Evolutionary conservation across 2,113 vertebrate species (phyloP).

Genomic region (Channa maculata): DNA sequence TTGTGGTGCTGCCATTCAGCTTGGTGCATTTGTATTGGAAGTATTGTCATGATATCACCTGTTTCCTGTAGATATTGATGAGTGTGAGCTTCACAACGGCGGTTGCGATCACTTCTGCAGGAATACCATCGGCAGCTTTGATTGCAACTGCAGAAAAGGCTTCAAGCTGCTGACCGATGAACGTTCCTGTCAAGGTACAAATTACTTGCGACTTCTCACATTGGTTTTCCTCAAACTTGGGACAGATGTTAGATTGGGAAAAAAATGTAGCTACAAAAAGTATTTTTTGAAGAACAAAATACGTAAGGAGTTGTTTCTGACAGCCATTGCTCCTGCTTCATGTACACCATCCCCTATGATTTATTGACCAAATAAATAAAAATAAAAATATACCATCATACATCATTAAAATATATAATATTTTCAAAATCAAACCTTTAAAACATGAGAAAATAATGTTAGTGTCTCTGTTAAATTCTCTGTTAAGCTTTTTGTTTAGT

Average conservation of each 20-base stretch:
- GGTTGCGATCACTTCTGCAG: conserved; percentile 97
- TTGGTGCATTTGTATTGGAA: not conserved
- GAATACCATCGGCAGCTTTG: conserved; percentile 98
- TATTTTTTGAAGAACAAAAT: too few relatives aligned
- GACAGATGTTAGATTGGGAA: not conserved
- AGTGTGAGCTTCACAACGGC: conserved; percentile 92
- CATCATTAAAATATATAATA: too few relatives aligned
- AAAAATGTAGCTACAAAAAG: not conserved
- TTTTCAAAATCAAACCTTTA: not conserved
- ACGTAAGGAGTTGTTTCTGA: not conserved
- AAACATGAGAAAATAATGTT: not conserved
- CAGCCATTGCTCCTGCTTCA: too few relatives aligned
- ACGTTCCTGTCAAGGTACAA: conserved; percentile 96
- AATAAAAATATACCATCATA: too few relatives aligned
- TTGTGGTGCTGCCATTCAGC: not conserved
- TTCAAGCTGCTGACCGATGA: conserved; percentile 98
- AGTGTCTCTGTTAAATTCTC: too few relatives aligned
- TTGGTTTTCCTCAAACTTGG: not conserved
- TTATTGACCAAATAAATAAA: too few relatives aligned
- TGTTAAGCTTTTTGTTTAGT: too few relatives aligned
- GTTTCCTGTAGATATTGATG: conserved; percentile 90
- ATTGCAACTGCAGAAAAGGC: conserved; percentile 96
- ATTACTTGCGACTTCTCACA: not conserved
- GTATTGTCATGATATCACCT: not conserved
- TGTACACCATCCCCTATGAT: not conserved